Evolutionary conservation across 1,140 invertebrate species (phyloP).

Genomic region (Drosophila truncata): DNA sequence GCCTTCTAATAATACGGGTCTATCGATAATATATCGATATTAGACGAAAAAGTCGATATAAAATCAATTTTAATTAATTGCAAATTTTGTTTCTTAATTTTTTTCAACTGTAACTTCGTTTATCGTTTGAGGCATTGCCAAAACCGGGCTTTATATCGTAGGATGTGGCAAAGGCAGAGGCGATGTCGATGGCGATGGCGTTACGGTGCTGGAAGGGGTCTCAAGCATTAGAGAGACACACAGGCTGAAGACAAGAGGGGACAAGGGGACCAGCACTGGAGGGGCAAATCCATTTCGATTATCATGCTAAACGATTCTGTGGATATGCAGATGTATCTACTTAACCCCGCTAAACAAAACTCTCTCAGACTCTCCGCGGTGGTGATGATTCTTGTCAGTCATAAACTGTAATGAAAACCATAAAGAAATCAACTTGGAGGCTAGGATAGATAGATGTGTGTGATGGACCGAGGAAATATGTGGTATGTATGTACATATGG

Average conservation of each 20-base stretch:
- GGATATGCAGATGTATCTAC: constrained; percentile 47
- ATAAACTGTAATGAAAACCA: constrained; percentile 40
- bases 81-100: neutral
- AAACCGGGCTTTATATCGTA: constrained; percentile 36
- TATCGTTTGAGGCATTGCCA: constrained; percentile 43
- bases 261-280: constrained; percentile 11
- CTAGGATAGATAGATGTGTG: neutral
- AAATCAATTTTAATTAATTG: no score
- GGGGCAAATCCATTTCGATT: constrained; percentile 49
- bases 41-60: no score
- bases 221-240: constrained; percentile 23
- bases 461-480: neutral
- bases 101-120: neutral
- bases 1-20: no score
- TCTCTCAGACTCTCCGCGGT: constrained; percentile 14
- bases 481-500: neutral
- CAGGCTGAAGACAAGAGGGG: neutral
- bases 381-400: constrained; percentile 20
- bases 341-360: constrained; percentile 42
- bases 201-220: neutral
- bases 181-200: neutral
- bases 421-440: constrained; percentile 12
- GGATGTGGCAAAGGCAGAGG: constrained; percentile 3
- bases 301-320: constrained; percentile 50
- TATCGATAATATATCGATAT: no score